Evolutionary conservation across 2,888 invertebrate genomes (phyloP).

Genomic region (Acleris cristana): DNA sequence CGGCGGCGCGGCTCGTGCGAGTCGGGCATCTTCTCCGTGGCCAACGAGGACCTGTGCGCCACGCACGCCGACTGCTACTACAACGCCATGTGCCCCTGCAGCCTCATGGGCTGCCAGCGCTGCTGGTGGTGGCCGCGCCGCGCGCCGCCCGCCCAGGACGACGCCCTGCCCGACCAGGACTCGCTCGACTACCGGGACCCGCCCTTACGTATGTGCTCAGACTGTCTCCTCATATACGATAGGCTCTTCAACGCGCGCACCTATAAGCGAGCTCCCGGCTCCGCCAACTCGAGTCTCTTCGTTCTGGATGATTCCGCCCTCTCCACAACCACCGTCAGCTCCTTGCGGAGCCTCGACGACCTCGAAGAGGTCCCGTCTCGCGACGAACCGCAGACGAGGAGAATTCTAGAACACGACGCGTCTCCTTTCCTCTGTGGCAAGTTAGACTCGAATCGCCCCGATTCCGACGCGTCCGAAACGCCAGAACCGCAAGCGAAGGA

Average conservation of each 20-base stretch:
- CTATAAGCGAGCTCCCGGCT: conserved; percentile 50
- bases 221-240: conserved; percentile 59
- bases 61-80: conserved; percentile 59
- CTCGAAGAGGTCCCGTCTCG: conserved; percentile 59
- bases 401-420: conserved; percentile 34
- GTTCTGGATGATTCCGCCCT: conserved; percentile 84
- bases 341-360: conserved; percentile 85
- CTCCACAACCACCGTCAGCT: conserved; percentile 78
- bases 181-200: conserved; percentile 43
- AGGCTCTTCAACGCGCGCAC: conserved; percentile 53
- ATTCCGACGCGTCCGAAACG: conserved; percentile 46
- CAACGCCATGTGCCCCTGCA: conserved; percentile 73
- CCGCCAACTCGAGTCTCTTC: conserved; percentile 81
- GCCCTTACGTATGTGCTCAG: conserved; percentile 45
- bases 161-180: conserved; percentile 37
- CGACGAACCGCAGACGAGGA: conserved; percentile 27
- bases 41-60: conserved; percentile 89
- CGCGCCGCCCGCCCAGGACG: conserved; percentile 42
- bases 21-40: conserved; percentile 94
- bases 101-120: conserved; percentile 72
- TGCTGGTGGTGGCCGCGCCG: conserved; percentile 73
- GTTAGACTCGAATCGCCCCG: conserved; percentile 46
- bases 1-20: conserved; percentile 93
- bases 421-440: conserved; percentile 62
- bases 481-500: conserved; percentile 45